phyloP scores from a whole-genome alignment of 2,113 vertebrate genomes.

The Desmodus rotundus region DNA sequence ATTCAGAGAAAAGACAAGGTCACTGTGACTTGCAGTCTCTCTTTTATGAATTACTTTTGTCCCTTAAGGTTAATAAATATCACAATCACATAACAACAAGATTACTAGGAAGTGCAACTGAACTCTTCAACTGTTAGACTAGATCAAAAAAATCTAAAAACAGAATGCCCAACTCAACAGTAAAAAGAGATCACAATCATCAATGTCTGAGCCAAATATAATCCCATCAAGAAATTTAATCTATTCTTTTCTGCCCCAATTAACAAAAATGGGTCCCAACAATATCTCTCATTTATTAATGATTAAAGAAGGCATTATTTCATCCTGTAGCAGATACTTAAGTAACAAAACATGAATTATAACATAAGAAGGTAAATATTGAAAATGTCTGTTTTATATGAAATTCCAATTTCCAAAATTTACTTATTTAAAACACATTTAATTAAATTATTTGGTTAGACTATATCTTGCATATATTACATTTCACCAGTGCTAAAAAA shows the following conservation, averaged over 20 bases:
- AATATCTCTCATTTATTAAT: not conserved
- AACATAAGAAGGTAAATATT: conserved; percentile 53
- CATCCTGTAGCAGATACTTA: not conserved
- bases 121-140: not conserved
- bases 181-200: not conserved
- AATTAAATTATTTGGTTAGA: conserved; percentile 70
- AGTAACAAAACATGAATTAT: not conserved
- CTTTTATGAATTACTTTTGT: not conserved
- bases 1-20: not conserved
- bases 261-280: not conserved
- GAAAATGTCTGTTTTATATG: conserved; percentile 42
- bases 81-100: not conserved
- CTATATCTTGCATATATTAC: conserved; percentile 69
- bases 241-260: not conserved
- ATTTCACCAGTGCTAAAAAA: conserved; percentile 73
- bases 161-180: not conserved
- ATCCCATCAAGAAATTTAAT: not conserved
- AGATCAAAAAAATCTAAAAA: not conserved
- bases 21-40: not conserved
- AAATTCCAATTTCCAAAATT: conserved; percentile 73
- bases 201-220: not conserved
- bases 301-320: not conserved
- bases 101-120: not conserved
- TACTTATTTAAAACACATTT: conserved; percentile 66
- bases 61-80: not conserved